phyloP scores from a whole-genome alignment of 2,113 vertebrate genomes.

The Microtus montanus region DNA sequence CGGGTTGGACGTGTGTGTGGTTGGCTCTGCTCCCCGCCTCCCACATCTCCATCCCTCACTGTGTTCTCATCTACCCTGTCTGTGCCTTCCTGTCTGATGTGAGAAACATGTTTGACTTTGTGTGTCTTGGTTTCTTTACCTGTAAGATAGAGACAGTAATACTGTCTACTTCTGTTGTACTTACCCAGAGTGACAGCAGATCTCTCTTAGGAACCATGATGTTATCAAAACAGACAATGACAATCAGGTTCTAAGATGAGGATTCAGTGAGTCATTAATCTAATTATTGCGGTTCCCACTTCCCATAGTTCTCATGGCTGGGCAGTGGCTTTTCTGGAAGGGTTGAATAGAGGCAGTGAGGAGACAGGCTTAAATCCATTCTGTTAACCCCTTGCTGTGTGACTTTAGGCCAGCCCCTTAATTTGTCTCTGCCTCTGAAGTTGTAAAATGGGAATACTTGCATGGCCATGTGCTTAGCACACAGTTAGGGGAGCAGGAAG shows the following conservation, averaged over 20 bases:
- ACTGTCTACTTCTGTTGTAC: background rate
- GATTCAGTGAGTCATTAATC: background rate
- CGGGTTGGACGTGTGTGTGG: too few relatives aligned
- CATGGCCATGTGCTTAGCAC: background rate
- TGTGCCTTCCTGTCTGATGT: background rate
- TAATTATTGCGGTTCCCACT: background rate
- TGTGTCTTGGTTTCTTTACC: background rate
- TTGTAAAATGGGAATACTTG: background rate
- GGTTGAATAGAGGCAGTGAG: background rate
- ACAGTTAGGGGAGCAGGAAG: background rate
- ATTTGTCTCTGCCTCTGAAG: background rate
- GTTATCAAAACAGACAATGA: background rate
- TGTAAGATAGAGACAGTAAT: background rate
- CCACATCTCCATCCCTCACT: rapidly evolving
- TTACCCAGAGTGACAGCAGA: too few relatives aligned
- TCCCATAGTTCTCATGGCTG: background rate
- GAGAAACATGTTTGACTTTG: background rate
- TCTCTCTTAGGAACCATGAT: background rate
- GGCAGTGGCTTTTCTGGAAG: background rate
- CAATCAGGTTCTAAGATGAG: background rate
- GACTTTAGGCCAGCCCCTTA: background rate
- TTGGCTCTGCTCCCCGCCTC: background rate
- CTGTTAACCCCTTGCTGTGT: background rate
- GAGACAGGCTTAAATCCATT: background rate
- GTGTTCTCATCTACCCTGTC: background rate